Evolutionary conservation across 1,140 invertebrate genomes (phyloP).

Genomic region (Phocides pigmalion): DNA sequence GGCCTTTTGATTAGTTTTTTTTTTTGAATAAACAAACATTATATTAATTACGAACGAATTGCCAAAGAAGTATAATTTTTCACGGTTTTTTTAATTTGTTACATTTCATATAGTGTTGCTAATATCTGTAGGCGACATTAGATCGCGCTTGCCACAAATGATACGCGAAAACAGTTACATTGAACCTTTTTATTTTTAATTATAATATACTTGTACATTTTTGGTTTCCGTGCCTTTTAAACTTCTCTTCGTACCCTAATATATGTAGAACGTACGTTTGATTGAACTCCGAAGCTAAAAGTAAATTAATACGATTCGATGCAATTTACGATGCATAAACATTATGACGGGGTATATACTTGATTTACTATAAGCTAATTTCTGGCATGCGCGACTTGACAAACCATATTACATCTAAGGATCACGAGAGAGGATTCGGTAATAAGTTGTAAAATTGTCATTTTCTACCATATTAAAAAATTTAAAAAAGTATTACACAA

Average conservation of each 20-base stretch:
- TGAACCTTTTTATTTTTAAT: background rate
- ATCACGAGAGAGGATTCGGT: background rate
- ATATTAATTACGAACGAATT: too few species aligned
- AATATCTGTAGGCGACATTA: background rate
- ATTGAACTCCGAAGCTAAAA: too few species aligned
- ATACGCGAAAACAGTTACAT: background rate
- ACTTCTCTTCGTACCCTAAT: too few species aligned
- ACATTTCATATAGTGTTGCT: background rate
- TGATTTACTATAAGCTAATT: slow-evolving; percentile 10
- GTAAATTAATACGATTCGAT: too few species aligned
- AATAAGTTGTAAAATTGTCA: background rate
- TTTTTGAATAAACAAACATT: too few species aligned
- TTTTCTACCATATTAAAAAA: background rate
- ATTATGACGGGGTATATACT: background rate
- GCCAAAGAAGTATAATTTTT: too few species aligned
- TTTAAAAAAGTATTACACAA: background rate
- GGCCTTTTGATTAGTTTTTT: too few species aligned
- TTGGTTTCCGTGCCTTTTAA: too few species aligned
- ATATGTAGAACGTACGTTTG: too few species aligned
- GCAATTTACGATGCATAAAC: background rate
- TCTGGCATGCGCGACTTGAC: slow-evolving; percentile 19
- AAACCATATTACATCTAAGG: background rate
- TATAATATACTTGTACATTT: too few species aligned
- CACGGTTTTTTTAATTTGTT: background rate
- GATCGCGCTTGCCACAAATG: slow-evolving; percentile 12